Conservation (phyloP, 1,140 invertebrate genomes). For the Meloidogyne exigua region DNA sequence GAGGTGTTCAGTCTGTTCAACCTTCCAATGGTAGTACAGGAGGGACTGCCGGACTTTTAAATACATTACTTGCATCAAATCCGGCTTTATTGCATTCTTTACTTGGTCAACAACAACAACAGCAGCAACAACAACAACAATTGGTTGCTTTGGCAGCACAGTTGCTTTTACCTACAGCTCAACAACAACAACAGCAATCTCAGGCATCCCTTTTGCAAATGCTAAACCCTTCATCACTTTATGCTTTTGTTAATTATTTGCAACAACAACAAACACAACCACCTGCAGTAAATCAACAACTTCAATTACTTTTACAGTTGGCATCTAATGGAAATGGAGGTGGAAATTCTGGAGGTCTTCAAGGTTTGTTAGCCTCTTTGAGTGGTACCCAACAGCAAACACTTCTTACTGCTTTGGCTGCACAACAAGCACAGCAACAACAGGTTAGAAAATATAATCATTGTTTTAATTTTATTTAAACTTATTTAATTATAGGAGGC, state of each 20-base stretch:
- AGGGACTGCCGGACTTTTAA: background rate
- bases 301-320: slow-evolving; percentile 21
- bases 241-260: slow-evolving; percentile 40
- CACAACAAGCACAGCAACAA: slow-evolving; percentile 32
- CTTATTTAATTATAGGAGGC: background rate
- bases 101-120: slow-evolving; percentile 17
- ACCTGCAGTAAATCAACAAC: slow-evolving; percentile 16
- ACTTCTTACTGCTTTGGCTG: slow-evolving; percentile 11
- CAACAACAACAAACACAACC: slow-evolving; percentile 38
- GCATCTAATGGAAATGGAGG: background rate
- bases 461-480: background rate
- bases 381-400: slow-evolving; percentile 26
- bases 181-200: slow-evolving; percentile 31
- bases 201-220: slow-evolving; percentile 25
- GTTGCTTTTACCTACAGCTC: slow-evolving; percentile 25
- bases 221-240: slow-evolving; percentile 24
- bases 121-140: slow-evolving; percentile 9
- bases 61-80: slow-evolving; percentile 25
- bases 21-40: background rate
- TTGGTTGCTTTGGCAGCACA: slow-evolving; percentile 31
- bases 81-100: background rate
- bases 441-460: background rate
- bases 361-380: slow-evolving; percentile 4
- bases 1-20: slow-evolving; percentile 1
- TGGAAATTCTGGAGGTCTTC: slow-evolving; percentile 1